These are phyloP conservation scores for Chroicocephalus ridibundus DNA, from an alignment of 2,113 vertebrate species.

Conservation along the genomic window DNA sequence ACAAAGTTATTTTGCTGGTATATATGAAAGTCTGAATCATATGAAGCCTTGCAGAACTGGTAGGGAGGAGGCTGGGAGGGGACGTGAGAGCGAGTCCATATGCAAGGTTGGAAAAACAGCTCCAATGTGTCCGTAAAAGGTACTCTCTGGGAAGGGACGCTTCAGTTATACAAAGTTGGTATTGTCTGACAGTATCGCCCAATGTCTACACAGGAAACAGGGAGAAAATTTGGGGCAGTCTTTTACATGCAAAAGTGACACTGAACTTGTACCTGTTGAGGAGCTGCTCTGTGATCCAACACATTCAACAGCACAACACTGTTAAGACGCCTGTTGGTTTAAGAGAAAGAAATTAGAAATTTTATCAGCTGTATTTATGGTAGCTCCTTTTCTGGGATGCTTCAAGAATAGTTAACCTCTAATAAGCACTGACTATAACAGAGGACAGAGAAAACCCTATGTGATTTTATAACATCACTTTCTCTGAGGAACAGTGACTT, in stretches of 20 bases:
- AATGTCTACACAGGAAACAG: background rate
- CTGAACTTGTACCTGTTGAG: background rate
- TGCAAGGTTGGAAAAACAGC: background rate
- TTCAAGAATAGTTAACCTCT: background rate
- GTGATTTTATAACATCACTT: background rate
- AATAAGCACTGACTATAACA: background rate
- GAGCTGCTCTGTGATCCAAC: background rate
- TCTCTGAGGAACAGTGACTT: background rate
- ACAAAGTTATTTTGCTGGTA: background rate
- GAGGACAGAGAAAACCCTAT: background rate
- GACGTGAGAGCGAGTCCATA: background rate
- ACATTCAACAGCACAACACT: background rate
- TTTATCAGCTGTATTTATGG: background rate
- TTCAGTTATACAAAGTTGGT: background rate
- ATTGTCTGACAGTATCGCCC: background rate
- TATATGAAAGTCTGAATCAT: background rate
- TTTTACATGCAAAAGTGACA: background rate
- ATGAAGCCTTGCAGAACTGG: background rate
- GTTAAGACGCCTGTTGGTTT: background rate
- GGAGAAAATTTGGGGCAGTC: background rate
- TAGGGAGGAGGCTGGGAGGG: background rate
- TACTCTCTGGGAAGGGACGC: background rate
- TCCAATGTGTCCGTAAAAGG: background rate
- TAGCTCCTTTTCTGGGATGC: background rate
- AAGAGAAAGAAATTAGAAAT: background rate